Evolutionary conservation across 2,113 vertebrate genomes (phyloP), one percentile per base, ranked within the genome.

Genomic region (Eira barbara): DNA sequence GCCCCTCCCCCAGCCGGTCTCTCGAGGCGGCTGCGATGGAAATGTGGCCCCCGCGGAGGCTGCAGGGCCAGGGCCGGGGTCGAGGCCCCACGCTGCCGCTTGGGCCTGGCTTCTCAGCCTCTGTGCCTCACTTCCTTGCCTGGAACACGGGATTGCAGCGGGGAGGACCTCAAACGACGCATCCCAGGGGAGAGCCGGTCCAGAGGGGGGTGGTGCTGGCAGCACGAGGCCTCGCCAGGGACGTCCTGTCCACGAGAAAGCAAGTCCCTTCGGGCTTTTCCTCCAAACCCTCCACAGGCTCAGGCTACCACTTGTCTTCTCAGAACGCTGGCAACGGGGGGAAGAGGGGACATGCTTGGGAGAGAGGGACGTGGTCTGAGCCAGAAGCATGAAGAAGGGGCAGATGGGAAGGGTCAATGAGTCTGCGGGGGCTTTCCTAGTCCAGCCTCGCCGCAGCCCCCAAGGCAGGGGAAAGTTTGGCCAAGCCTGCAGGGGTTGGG

Each of bases 21-120:
- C 13, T 4, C 20, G 18, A 69, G 29, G 25, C 0, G 0, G 71
- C 25, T 13, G 2, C 31, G 3, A 12, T 3, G 31, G 63, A 7
- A 2, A 5, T 0, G 0, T 21, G 20, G 4, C 10, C 18, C 18
- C 67, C 52, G 2, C 0, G 0, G 65, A 17, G n/a, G 82, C n/a
- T 52, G 6, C 11, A n/a, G 39, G 67, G 63, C 21, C n/a, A 20
- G 76, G 34, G 34, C 1, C 1, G 1, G 18, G 36, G 10, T n/a
- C 57, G 17, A 36, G 55, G n/a, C 39, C 52, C 34, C 13, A 4
- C 18, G 0, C 5, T 1, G 0, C 29, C 34, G 2, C 39, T 27
- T 4, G 21, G 49, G 45, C 52, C 6, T 4, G 6, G 18, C 36
- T 42, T 14, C 57, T 76, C 21, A 9, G 74, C 36, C 61, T 55